Base-by-base conservation (phyloP, 23 tunicate species). In the Clavelina lepadiformis region DNA sequence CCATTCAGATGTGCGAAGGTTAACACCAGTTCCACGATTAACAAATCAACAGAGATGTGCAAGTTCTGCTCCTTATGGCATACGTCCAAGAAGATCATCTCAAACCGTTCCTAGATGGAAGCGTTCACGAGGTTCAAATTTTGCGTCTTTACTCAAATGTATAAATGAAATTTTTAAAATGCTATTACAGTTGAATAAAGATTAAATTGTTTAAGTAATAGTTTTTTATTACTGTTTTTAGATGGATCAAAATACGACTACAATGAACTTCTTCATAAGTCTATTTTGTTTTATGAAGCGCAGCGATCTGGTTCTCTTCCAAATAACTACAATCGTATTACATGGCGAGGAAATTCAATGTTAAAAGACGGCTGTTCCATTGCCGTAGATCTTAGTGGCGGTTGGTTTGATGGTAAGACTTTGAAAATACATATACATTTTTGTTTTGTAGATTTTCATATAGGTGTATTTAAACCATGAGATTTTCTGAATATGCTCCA, bases 181-280 rank as follows among this genome's bases (percentile, higher is more conserved):
- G 26, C 8, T 11, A 7, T 55, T 21, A 22, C 11, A 7, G 25
- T 15, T 19, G 25, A 55, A 20, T 11, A 21, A 7, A 20, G 11
- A 55, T 8, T 20, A 55, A 7, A 8, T 31, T 61, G 67, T 8
- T 20, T 30, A 61, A 8, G 11, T 8, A 21, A 61, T 38, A 73
- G 57, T 61, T 8, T 53, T 5, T 53, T 53, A n/a, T 5, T 53
- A n/a, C 15, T 53, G 5, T 53, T 53, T 11, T 13, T 5, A 66
- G 72, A 66, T 46, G 57, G 57, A 5, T 72, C 88, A 38, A 35
- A 66, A 33, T 81, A 81, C 88, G 68, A 84, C 59, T 75, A 75
- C 78, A 84, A 84, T 51, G 96, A 87, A 79, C 61, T 87, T 35
- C 76, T 87, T 21, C 76, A 76, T 46, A 87, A 87, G 50, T 87